Evolutionary conservation across 2,797 vertebrate genomes (phyloP).

Genomic region (Platyrinchus mystaceus): DNA sequence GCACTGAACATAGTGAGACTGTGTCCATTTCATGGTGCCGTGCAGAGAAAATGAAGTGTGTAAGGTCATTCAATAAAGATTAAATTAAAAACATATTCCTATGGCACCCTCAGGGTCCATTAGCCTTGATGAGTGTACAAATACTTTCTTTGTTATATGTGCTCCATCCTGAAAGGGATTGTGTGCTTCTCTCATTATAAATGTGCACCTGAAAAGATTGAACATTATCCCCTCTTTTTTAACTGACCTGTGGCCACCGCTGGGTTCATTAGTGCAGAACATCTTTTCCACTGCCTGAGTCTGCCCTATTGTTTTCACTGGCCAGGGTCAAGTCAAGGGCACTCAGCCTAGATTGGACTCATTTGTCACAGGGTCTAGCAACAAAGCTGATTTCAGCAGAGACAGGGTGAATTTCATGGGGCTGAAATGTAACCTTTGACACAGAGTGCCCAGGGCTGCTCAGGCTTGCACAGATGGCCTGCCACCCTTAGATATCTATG

Average conservation of each 20-base stretch:
- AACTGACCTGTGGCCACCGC: conserved; percentile 84
- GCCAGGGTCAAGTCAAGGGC: conserved; percentile 99
- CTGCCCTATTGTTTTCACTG: conserved; percentile 96
- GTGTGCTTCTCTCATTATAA: conserved; percentile 96
- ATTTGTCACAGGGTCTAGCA: conserved; percentile 97
- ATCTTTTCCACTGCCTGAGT: conserved; percentile 98
- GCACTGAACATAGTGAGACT: conserved; percentile 85
- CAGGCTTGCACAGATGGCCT: conserved; percentile 87
- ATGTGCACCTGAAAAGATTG: conserved; percentile 98
- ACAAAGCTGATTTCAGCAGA: conserved; percentile 97
- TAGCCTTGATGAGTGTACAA: conserved; percentile 88
- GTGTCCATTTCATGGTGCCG: conserved; percentile 89
- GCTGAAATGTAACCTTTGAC: conserved; percentile 91
- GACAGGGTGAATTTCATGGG: conserved; percentile 82
- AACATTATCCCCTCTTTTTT: conserved; percentile 88
- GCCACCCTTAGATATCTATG: conserved; percentile 81
- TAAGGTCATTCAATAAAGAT: conserved; percentile 85
- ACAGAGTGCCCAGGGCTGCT: conserved; percentile 83
- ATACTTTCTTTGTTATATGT: conserved; percentile 90
- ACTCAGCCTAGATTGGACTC: conserved; percentile 98
- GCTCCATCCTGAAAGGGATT: conserved; percentile 87
- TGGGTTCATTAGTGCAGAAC: conserved; percentile 99
- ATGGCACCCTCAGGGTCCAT: conserved; percentile 81
- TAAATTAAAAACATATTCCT: conserved; percentile 86
- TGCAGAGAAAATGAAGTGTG: conserved; percentile 87